phyloP scores from a whole-genome alignment of 2,113 vertebrate genomes.

The Corvus cornix region DNA sequence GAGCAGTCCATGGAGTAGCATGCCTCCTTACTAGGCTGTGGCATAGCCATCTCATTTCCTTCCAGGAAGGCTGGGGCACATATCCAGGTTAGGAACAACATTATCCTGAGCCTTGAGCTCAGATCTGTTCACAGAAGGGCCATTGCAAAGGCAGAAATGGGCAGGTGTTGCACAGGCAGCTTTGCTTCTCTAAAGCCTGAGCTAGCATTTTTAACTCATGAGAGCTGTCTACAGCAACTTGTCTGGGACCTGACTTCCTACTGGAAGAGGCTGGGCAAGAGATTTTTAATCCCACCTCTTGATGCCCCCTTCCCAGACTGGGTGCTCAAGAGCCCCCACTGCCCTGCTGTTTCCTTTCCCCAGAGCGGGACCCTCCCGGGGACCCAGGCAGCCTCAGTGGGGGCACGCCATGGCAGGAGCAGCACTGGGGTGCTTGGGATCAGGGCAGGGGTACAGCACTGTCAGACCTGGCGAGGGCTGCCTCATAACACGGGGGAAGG shows the following conservation, averaged over 20 bases:
- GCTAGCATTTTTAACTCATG: not conserved
- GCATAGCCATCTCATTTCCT: not conserved
- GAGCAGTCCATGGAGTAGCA: not conserved
- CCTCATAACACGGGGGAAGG: not conserved
- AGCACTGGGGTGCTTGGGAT: not conserved
- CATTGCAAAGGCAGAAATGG: not conserved
- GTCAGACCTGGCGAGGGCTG: not conserved
- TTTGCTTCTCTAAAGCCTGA: not conserved
- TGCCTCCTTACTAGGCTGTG: not conserved
- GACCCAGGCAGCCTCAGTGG: not conserved
- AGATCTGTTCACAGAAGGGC: not conserved
- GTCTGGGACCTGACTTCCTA: not conserved
- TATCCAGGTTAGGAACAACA: not conserved
- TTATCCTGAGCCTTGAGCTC: not conserved
- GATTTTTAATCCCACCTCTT: not conserved
- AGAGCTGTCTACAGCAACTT: not conserved
- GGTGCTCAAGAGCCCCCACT: not conserved
- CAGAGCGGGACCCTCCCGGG: not conserved
- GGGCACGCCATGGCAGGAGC: fast-evolving
- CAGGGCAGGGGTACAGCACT: not conserved
- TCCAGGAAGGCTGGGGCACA: not conserved
- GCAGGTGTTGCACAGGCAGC: not conserved
- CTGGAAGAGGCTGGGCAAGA: not conserved
- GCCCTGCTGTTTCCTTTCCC: not conserved
- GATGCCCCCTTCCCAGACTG: not conserved